Conservation (phyloP, 1,140 invertebrate species). For the Microplitis mediator region DNA sequence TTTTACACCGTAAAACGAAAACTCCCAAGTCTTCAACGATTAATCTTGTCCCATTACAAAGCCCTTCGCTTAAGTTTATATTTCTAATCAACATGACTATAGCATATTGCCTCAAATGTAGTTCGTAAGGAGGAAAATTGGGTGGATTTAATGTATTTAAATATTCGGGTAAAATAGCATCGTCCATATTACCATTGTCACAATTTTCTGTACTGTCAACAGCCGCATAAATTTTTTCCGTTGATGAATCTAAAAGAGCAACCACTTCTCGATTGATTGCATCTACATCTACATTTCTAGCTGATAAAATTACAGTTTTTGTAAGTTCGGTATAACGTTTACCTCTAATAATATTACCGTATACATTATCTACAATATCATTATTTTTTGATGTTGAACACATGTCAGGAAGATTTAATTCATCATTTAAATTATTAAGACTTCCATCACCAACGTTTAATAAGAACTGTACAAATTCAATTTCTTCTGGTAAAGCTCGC, state of each 20-base stretch:
- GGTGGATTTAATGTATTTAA: conserved; percentile 16
- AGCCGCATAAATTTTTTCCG: conserved; percentile 16
- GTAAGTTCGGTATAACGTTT: conserved; percentile 16
- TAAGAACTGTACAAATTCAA: conserved; percentile 29
- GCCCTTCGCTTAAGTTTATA: conserved; percentile 21
- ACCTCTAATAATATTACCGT: conserved; percentile 11
- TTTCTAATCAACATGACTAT: conserved; percentile 23
- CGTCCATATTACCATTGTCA: conserved; percentile 9
- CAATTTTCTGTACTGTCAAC: conserved; percentile 16
- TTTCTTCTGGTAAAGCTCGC: conserved; percentile 17
- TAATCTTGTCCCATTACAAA: conserved; percentile 30
- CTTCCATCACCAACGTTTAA: conserved; percentile 30
- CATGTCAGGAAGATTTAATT: conserved; percentile 12
- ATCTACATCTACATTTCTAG: conserved; percentile 29
- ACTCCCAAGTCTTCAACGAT: conserved; percentile 23
- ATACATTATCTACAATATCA: conserved; percentile 19
- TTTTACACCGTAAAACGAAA: conserved; percentile 30
- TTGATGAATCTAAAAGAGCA: conserved; percentile 14
- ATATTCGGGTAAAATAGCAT: conserved; percentile 21
- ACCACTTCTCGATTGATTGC: conserved; percentile 26
- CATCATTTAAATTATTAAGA: conserved; percentile 5
- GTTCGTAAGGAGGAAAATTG: conserved; percentile 16
- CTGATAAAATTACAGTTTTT: conserved; percentile 26
- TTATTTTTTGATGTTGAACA: neutral
- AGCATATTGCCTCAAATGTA: conserved; percentile 7